A percentile compares a stretch with the other conserved stretches of the same genome.
Conservation (phyloP, 2,113 vertebrate species). For the Tringa solitaria region DNA sequence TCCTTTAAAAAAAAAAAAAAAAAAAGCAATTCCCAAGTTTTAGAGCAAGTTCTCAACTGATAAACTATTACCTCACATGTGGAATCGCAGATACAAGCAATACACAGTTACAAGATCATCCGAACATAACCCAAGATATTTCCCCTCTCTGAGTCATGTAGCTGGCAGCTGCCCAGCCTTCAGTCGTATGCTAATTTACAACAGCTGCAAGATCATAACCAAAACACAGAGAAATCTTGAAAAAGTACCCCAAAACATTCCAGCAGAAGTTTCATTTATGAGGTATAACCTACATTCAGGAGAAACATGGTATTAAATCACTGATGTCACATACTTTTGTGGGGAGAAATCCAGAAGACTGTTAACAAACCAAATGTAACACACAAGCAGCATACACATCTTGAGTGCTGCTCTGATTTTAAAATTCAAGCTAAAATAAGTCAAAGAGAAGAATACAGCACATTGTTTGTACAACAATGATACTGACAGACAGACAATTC, state of each 20-base stretch:
- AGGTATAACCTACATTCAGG: not conserved
- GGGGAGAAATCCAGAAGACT: not conserved
- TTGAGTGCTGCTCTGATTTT: not conserved
- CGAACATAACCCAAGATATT: not conserved
- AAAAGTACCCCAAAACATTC: not conserved
- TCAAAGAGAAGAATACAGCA: not conserved
- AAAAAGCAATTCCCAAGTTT: not conserved
- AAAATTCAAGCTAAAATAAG: not conserved
- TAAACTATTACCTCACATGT: not conserved
- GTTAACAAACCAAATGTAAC: not conserved
- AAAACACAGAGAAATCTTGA: not conserved
- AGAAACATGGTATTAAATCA: not conserved
- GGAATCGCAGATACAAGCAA: not conserved
- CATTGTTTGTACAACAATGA: not conserved
- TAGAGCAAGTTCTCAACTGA: not conserved
- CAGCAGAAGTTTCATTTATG: not conserved
- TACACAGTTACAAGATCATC: not conserved
- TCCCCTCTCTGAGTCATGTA: not conserved
- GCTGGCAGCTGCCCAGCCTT: not conserved
- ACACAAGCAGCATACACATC: not conserved
- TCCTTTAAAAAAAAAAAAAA: not conserved
- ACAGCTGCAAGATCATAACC: not conserved
- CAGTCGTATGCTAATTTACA: not conserved
- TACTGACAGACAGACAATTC: not conserved
- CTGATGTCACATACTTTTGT: not conserved